Evolutionary conservation across 1,140 invertebrate genomes (phyloP), one percentile per base, ranked within the genome.

Genomic region (Trichonephila clavata): DNA sequence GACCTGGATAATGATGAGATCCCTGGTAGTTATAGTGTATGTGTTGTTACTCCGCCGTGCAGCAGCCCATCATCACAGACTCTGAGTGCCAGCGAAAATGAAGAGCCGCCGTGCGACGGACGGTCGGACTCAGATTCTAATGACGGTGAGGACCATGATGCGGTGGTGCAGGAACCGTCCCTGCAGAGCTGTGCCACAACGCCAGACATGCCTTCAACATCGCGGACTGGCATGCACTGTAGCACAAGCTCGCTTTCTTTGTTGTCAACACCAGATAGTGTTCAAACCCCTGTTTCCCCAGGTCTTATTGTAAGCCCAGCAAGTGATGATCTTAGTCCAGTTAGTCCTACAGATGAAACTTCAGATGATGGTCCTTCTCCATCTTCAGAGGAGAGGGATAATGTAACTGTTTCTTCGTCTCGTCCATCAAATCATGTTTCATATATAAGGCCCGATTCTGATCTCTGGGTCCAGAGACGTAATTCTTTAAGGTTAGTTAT

Each of bases 401-500:
- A 86, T 32, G 94, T 94, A 43, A 18, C 21, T 65, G 59, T 43
- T 50, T n/a, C 59, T 68, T 93, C 27, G 68, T 71, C 95, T 95
- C 96, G 86, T 95, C 96, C 92, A 94, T 39, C 94, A 87, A 71
- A 68, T 94, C 95, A 81, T 94, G 80, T 57, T 92, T 90, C 86
- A 86, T 95, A 43, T 94, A 95, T 83, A 16, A 81, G 86, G 24
- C 86, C 92, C 20, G 77, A 88, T 39, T 89, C 86, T 43, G 92
- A 88, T 63, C 86, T 89, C 60, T 93, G 91, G 91, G 81, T 71
- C 20, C 91, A 92, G 50, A 92, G 91, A 71, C 32, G 91, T 0
- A 92, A 92, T 60, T 92, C 91, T 60, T 63, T 92, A 39, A 81
- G 91, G 91, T 92, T 21, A 92, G 90, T 59, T 50, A 50, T 10